These are phyloP conservation scores for Lasius platythorax DNA, from an alignment of 2,888 invertebrate genomes.

Conservation along the genomic window DNA sequence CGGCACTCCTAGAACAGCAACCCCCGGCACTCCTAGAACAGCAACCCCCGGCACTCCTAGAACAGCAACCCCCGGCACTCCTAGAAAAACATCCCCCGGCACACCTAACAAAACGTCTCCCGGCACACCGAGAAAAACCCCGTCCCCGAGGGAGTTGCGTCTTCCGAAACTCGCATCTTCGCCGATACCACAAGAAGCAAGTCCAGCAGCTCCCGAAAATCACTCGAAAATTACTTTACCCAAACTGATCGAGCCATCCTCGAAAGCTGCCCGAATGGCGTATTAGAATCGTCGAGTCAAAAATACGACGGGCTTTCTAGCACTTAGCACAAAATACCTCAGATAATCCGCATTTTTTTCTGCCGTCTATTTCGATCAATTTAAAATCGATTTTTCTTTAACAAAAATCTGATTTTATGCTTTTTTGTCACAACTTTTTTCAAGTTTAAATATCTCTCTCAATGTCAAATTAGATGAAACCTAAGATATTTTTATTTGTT, in stretches of 20 bases:
- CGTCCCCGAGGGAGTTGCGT: conserved; percentile 74
- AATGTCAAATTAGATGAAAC: neutral
- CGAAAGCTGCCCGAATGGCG: conserved; percentile 63
- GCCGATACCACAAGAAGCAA: conserved; percentile 58
- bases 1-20: conserved; percentile 39
- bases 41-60: conserved; percentile 59
- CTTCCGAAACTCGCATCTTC: conserved; percentile 75
- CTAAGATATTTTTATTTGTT: neutral
- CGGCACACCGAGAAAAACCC: conserved; percentile 51
- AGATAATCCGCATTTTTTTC: neutral
- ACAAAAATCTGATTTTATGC: neutral
- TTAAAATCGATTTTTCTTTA: neutral
- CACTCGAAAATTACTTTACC: conserved; percentile 74
- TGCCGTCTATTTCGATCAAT: neutral
- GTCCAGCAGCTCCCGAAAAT: conserved; percentile 27
- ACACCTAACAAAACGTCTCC: conserved; percentile 22
- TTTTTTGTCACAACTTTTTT: neutral
- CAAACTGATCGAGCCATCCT: conserved; percentile 75
- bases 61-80: conserved; percentile 57
- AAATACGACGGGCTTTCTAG: neutral
- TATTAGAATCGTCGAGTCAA: conserved; percentile 58
- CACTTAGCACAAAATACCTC: neutral
- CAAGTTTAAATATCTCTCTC: neutral
- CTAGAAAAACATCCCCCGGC: conserved; percentile 68
- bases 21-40: conserved; percentile 61